A percentile compares a stretch with the other conserved stretches of the same genome.
Conservation (phyloP, 2,888 invertebrate genomes). For the Drosophila demipolita region DNA sequence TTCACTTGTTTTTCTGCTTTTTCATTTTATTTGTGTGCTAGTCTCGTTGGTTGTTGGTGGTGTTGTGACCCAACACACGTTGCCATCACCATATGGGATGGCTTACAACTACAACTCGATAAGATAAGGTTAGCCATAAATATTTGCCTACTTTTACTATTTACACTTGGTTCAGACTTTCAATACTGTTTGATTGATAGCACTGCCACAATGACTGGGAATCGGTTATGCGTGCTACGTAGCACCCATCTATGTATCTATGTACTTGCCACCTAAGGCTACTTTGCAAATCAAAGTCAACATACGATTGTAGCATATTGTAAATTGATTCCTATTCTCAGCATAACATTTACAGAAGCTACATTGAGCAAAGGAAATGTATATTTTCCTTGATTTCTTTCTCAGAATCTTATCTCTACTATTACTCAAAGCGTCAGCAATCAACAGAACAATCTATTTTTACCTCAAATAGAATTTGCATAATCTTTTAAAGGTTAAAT, state of each 20-base stretch:
- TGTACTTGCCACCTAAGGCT: neutral
- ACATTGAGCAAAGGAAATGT: neutral
- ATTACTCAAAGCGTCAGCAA: neutral
- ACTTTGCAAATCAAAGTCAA: neutral
- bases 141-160: constrained; percentile 29
- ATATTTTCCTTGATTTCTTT: neutral
- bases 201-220: constrained; percentile 27
- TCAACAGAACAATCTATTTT: neutral
- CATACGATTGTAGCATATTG: neutral
- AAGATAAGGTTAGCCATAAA: constrained; percentile 48
- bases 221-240: constrained; percentile 23
- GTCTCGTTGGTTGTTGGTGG: neutral
- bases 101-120: constrained; percentile 33
- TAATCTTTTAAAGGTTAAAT: neutral
- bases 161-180: constrained; percentile 51
- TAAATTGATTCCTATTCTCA: neutral
- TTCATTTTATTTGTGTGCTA: constrained; percentile 8
- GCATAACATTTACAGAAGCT: neutral
- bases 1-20: neutral
- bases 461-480: neutral
- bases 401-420: neutral
- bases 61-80: constrained; percentile 37
- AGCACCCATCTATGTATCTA: constrained; percentile 18
- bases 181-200: constrained; percentile 60
- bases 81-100: constrained; percentile 26